Evolutionary conservation across 2,797 vertebrate species (phyloP).

Genomic region (Kryptolebias ocellatus): DNA sequence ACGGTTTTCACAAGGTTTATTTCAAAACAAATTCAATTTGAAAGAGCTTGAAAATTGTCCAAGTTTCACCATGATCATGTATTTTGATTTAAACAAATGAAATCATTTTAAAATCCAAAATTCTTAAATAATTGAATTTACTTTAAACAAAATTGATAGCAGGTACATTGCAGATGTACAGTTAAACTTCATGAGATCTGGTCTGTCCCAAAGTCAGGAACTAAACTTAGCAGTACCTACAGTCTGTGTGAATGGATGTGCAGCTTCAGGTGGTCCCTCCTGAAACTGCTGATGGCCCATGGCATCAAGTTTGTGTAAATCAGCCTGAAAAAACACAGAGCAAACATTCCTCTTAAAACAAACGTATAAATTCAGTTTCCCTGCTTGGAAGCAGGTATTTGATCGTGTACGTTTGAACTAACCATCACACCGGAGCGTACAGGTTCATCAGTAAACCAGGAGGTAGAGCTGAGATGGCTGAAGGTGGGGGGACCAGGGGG

Average conservation of each 20-base stretch:
- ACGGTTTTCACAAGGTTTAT: too few species aligned
- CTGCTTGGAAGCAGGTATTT: background rate
- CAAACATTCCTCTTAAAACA: background rate
- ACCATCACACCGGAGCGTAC: slow-evolving; percentile 57
- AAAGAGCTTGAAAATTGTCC: too few species aligned
- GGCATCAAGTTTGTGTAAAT: slow-evolving; percentile 4
- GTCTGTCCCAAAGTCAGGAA: background rate
- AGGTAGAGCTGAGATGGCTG: slow-evolving; percentile 17
- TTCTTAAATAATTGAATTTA: too few species aligned
- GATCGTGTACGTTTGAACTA: slow-evolving; percentile 31
- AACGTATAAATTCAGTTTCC: background rate
- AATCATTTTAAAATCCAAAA: too few species aligned
- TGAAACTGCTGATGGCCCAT: slow-evolving; percentile 25
- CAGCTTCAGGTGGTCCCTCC: slow-evolving; percentile 16
- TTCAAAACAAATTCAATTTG: too few species aligned
- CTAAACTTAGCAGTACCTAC: slow-evolving; percentile 21
- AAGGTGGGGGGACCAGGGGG: slow-evolving; percentile 21
- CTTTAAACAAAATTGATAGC: too few species aligned
- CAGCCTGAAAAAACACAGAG: slow-evolving; percentile 31
- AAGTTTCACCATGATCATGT: too few species aligned
- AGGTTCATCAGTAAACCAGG: slow-evolving; percentile 51
- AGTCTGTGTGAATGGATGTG: slow-evolving; percentile 24
- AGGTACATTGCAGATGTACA: too few species aligned
- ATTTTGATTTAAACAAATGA: too few species aligned
- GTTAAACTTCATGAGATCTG: too few species aligned